Conservation (phyloP, 2,888 invertebrate genomes). For the Napeogenes inachia region DNA sequence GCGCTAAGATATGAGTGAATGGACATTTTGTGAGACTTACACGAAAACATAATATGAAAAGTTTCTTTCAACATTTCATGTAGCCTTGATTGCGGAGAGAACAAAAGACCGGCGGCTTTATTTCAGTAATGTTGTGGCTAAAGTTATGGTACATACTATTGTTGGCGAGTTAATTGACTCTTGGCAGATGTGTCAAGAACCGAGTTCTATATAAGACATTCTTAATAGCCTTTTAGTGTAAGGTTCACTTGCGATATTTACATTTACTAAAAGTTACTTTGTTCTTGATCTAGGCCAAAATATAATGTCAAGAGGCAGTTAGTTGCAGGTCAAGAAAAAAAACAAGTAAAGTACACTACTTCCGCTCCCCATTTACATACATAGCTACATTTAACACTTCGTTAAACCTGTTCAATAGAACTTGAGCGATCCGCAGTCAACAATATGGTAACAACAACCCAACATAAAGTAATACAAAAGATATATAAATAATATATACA, state of each 20-base stretch:
- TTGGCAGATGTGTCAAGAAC: too few species aligned
- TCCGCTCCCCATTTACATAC: constrained; percentile 6
- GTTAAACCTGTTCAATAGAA: constrained; percentile 7
- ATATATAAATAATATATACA: too few species aligned
- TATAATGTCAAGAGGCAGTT: constrained; percentile 18
- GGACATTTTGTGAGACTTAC: constrained; percentile 13
- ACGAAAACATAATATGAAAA: constrained; percentile 9
- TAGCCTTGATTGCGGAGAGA: not conserved
- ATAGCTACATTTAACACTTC: constrained; percentile 7
- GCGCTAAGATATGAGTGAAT: constrained; percentile 19
- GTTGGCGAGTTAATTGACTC: too few species aligned
- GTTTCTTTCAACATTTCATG: not conserved
- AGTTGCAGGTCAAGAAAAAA: constrained; percentile 16
- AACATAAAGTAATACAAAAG: too few species aligned
- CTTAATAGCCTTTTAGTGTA: not conserved
- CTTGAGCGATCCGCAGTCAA: constrained; percentile 7
- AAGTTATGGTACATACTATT: not conserved
- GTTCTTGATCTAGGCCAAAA: constrained; percentile 11
- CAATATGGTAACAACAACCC: not conserved
- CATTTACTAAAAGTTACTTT: not conserved
- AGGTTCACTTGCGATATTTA: not conserved
- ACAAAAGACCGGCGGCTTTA: not conserved
- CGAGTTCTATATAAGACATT: not conserved
- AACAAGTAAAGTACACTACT: constrained; percentile 9
- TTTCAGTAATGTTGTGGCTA: not conserved